phyloP scores from a whole-genome alignment of 2,113 vertebrate species.

The Ailuropoda melanoleuca region DNA sequence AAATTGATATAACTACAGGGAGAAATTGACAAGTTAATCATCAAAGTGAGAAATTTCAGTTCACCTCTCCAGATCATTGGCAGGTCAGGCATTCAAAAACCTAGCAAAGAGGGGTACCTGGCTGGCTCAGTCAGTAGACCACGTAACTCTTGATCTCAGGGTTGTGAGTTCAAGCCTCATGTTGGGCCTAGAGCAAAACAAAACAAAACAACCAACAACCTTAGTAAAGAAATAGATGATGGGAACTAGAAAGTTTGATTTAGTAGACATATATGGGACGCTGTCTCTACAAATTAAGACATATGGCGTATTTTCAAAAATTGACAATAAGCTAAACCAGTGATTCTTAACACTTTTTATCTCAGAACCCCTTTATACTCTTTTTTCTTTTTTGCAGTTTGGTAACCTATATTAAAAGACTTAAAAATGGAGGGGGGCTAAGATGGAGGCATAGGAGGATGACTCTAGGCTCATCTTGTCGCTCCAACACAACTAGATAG shows the following conservation, averaged over 20 bases:
- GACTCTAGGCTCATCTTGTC: neutral
- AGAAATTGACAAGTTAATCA: neutral
- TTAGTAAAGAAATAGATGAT: neutral
- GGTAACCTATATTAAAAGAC: neutral
- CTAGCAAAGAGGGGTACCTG: neutral
- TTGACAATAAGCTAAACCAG: neutral
- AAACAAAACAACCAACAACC: neutral
- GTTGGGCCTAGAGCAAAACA: neutral
- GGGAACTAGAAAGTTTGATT: neutral
- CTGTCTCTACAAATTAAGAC: neutral
- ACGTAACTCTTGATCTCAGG: neutral
- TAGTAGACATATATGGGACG: neutral
- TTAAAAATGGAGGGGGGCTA: neutral
- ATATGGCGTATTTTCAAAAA: neutral
- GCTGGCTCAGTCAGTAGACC: neutral
- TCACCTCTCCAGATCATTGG: neutral
- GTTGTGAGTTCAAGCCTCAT: neutral
- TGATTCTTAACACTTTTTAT: neutral
- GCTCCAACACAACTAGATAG: neutral
- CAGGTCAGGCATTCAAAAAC: neutral
- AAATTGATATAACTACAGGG: neutral
- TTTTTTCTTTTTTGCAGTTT: neutral
- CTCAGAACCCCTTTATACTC: neutral
- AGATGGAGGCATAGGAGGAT: neutral
- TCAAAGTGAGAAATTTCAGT: neutral